Evolutionary conservation across 2,797 vertebrate species (phyloP).

Genomic region (Buphagus erythrorhynchus): DNA sequence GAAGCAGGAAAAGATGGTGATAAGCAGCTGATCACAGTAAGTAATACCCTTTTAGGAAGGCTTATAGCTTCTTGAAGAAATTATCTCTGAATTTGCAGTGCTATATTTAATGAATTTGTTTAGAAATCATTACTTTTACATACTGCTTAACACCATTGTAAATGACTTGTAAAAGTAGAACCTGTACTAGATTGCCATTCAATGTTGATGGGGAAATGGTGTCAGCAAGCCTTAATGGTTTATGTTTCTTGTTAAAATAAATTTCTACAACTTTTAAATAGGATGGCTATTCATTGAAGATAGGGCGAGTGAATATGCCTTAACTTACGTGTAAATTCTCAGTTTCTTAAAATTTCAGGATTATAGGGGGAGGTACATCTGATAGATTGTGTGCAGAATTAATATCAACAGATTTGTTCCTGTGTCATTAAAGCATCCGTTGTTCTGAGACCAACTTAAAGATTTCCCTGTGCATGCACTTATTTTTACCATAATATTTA

Average conservation of each 20-base stretch:
- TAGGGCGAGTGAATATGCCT: background rate
- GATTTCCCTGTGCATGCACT: background rate
- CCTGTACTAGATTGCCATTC: background rate
- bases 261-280: background rate
- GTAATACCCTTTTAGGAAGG: constrained; percentile 48
- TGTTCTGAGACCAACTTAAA: background rate
- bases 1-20: constrained; percentile 84
- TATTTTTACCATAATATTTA: background rate
- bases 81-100: background rate
- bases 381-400: background rate
- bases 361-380: background rate
- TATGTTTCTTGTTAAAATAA: background rate
- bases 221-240: background rate
- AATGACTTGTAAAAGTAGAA: background rate
- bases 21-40: constrained; percentile 89
- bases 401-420: background rate
- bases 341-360: background rate
- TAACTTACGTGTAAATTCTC: background rate
- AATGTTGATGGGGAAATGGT: background rate
- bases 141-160: background rate
- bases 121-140: background rate
- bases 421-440: background rate
- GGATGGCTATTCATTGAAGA: background rate
- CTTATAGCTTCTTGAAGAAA: background rate
- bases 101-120: background rate